These are phyloP conservation scores for Scatophagus argus DNA, from an alignment of 2,113 vertebrate genomes.

Conservation along the genomic window DNA sequence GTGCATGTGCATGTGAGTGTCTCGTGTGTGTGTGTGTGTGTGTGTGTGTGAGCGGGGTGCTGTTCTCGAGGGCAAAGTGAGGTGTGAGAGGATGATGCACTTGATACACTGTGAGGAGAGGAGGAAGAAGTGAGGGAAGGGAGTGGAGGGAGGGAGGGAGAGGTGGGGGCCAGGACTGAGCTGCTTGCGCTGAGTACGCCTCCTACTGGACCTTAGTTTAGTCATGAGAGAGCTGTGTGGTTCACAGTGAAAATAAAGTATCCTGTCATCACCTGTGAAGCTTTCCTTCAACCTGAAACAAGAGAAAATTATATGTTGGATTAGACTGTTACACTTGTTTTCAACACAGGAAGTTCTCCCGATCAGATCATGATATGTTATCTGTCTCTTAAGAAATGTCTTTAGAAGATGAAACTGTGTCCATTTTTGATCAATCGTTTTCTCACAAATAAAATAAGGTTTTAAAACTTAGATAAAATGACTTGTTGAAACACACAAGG, in stretches of 20 bases:
- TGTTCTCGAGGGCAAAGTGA: conserved; percentile 81
- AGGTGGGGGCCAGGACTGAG: conserved; percentile 47
- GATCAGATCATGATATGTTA: neutral
- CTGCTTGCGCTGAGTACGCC: conserved; percentile 70
- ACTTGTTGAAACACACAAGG: neutral
- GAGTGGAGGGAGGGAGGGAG: conserved; percentile 55
- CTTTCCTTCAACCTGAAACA: neutral
- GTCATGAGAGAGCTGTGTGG: conserved; percentile 39
- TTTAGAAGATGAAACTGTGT: neutral
- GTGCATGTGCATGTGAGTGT: conserved; percentile 51
- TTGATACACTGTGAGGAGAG: conserved; percentile 81
- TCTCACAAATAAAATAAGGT: neutral
- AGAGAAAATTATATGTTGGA: neutral
- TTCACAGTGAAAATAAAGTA: conserved; percentile 6
- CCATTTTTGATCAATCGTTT: neutral
- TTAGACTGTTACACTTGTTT: neutral
- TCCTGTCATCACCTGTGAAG: neutral
- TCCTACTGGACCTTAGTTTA: conserved; percentile 73
- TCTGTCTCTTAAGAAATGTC: neutral
- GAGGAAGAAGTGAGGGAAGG: conserved; percentile 73
- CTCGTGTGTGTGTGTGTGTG: conserved; percentile 29
- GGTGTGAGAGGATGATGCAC: conserved; percentile 84
- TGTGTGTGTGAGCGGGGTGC: conserved; percentile 54
- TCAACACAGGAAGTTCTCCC: neutral
- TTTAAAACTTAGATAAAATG: neutral